Evolutionary conservation across 2,113 vertebrate species (phyloP).

Genomic region (Cranoglanis bouderius): DNA sequence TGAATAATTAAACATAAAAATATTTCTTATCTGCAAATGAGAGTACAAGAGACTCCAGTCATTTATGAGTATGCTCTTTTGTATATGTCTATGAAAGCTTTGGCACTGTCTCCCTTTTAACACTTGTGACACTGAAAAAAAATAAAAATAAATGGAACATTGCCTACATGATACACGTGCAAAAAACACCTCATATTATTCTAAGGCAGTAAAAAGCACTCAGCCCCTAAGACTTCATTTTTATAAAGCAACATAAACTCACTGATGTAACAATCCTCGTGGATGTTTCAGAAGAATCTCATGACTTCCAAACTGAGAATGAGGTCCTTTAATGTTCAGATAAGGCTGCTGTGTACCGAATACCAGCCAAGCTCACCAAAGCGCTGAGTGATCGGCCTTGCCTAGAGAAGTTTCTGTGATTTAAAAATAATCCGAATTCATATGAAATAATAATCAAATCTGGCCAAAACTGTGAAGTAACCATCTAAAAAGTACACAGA

Average conservation of each 20-base stretch:
- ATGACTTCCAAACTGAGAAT: constrained; percentile 14
- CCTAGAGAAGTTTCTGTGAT: background rate
- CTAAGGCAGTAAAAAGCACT: constrained; percentile 28
- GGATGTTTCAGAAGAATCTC: constrained; percentile 3
- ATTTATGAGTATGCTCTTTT: constrained; percentile 1
- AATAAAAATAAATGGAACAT: background rate
- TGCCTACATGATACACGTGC: background rate
- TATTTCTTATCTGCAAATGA: constrained; percentile 11
- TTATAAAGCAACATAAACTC: constrained; percentile 33
- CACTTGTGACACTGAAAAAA: background rate
- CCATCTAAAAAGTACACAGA: background rate
- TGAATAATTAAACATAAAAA: constrained; percentile 32
- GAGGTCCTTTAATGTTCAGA: background rate
- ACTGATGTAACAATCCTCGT: background rate
- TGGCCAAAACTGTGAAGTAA: background rate
- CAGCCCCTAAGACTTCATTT: constrained; percentile 16
- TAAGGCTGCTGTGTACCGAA: constrained; percentile 21
- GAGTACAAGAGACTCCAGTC: constrained; percentile 17
- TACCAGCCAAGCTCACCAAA: constrained; percentile 12
- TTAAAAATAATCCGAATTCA: background rate
- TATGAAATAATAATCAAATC: constrained; percentile 1
- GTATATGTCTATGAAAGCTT: constrained; percentile 52
- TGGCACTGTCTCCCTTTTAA: constrained; percentile 54
- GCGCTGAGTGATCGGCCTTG: background rate
- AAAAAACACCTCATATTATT: background rate